Evolutionary conservation across 1,140 invertebrate species (phyloP), one percentile per base, ranked within the genome.

Genomic region (Eciton burchellii): DNA sequence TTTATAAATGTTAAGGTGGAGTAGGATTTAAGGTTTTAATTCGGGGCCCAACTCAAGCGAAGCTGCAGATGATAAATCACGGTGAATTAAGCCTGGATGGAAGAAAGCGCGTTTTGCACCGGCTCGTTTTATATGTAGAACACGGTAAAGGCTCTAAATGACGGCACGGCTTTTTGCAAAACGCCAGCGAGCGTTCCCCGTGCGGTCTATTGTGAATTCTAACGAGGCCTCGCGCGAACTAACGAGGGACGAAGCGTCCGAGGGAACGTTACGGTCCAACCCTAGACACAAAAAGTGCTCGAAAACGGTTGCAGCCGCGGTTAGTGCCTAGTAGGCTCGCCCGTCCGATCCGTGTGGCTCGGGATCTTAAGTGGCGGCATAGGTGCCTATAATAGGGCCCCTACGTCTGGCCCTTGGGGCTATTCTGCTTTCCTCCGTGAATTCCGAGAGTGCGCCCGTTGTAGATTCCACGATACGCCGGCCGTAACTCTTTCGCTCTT

Each of bases 341-440:
- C 76, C 89, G 85, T 86, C 88, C 86, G 86, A 82, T 47, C 84
- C 81, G 14, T 54, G 84, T 54, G 84, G 60, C 65, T 84, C 35
- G 73, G 87, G 84, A 6, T 66, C 57, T 89, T 92, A 91, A 92
- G 88, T 92, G 90, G 90, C 91, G 90, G 90, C 88, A 90, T 84
- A 91, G 89, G 88, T 88, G 86, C 89, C 70, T 89, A 90, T 91
- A 91, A 91, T 90, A 90, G 88, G 86, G 81, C 85, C 87, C 72
- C 84, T 83, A 77, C 56, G 90, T 92, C 90, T 91, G 90, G 86
- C 85, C 89, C 90, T 91, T 89, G 84, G 73, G 90, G 90, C 91
- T 90, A 91, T 89, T 89, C 90, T 91, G 90, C 81, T 87, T 91
- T 84, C 62, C 76, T 82, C 52, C 54, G 35, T 63, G 84, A 83